phyloP scores from a whole-genome alignment of 2,888 invertebrate genomes.

The Pyrochroa serraticornis region DNA sequence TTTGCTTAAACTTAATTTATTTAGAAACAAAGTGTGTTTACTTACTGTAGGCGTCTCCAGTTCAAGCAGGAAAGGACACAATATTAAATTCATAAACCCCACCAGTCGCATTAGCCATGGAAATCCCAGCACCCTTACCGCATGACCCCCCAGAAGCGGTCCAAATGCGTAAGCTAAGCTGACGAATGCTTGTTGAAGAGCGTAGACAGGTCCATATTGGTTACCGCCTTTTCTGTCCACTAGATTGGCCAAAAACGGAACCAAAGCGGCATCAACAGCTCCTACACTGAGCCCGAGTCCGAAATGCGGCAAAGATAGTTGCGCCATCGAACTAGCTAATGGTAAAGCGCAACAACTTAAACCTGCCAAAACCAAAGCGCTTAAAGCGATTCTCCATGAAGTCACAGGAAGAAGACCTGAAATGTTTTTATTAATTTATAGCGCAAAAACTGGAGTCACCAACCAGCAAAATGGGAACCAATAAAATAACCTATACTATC shows the following conservation, averaged over 20 bases:
- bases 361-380: slow-evolving; percentile 51
- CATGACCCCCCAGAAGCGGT: slow-evolving; percentile 75
- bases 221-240: slow-evolving; percentile 67
- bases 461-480: slow-evolving; percentile 80
- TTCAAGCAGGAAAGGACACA: slow-evolving; percentile 69
- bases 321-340: slow-evolving; percentile 56
- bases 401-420: slow-evolving; percentile 50
- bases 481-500: slow-evolving; percentile 84
- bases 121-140: slow-evolving; percentile 73
- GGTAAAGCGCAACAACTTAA: slow-evolving; percentile 53
- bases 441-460: not conserved
- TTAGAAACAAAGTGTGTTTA: too few species aligned
- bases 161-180: slow-evolving; percentile 82
- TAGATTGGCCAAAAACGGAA: slow-evolving; percentile 76
- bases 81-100: slow-evolving; percentile 72
- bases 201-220: slow-evolving; percentile 82
- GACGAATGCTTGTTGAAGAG: slow-evolving; percentile 82
- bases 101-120: slow-evolving; percentile 75
- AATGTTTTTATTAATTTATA: not conserved
- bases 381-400: slow-evolving; percentile 52
- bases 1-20: too few species aligned
- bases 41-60: slow-evolving; percentile 48
- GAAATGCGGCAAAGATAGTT: slow-evolving; percentile 76
- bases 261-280: slow-evolving; percentile 78
- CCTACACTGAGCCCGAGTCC: slow-evolving; percentile 79